phyloP scores from a whole-genome alignment of 1,140 invertebrate genomes.

The Cephus cinctus region DNA sequence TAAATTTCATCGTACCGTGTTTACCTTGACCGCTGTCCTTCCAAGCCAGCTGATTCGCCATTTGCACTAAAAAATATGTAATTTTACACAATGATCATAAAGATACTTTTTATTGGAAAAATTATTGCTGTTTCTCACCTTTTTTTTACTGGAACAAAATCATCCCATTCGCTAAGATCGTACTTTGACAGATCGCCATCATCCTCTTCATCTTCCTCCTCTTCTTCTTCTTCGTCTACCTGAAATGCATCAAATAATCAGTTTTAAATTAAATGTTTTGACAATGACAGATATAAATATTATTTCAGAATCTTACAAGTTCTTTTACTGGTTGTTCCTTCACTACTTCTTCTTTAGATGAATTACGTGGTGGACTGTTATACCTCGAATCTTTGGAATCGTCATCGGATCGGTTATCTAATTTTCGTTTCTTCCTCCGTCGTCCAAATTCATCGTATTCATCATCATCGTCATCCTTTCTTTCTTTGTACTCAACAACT shows the following conservation, averaged over 20 bases:
- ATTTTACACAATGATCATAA: conserved; percentile 1
- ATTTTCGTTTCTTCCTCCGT: conserved; percentile 73
- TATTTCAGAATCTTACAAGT: too few relatives aligned
- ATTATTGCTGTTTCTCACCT: conserved; percentile 28
- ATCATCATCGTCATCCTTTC: conserved; percentile 81
- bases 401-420: conserved; percentile 50
- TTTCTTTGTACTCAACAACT: conserved; percentile 88
- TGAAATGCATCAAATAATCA: conserved; percentile 10
- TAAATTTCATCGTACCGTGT: conserved; percentile 8
- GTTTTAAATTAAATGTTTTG: conserved; percentile 5
- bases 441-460: conserved; percentile 97
- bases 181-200: conserved; percentile 81
- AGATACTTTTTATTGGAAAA: neutral
- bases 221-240: conserved; percentile 24
- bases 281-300: too few relatives aligned
- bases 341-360: conserved; percentile 54
- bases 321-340: conserved; percentile 31
- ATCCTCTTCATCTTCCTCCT: conserved; percentile 65
- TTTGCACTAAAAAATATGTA: conserved; percentile 39
- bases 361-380: conserved; percentile 40
- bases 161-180: conserved; percentile 73
- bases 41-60: conserved; percentile 30
- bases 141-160: conserved; percentile 52
- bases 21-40: conserved; percentile 45
- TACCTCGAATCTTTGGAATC: conserved; percentile 50